These are phyloP conservation scores for Columba livia DNA, from an alignment of 2,113 vertebrate genomes.

Conservation along the genomic window DNA sequence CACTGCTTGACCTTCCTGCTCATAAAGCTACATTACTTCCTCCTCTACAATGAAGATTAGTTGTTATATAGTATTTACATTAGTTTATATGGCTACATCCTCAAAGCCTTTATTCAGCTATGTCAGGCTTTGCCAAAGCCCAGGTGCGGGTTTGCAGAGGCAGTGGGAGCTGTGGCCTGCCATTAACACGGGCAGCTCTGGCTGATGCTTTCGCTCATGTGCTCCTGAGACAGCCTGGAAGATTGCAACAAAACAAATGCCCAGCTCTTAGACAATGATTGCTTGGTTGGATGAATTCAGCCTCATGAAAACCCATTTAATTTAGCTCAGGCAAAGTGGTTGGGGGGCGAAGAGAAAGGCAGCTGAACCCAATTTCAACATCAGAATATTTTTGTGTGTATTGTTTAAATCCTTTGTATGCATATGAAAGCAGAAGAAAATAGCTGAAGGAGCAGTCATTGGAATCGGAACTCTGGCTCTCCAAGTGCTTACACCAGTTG, in stretches of 20 bases:
- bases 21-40: slow-evolving; percentile 55
- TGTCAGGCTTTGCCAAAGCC: neutral
- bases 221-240: neutral
- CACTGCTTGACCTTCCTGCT: slow-evolving; percentile 55
- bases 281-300: neutral
- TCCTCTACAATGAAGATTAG: slow-evolving; percentile 24
- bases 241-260: neutral
- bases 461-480: neutral
- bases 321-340: fast-evolving
- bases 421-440: neutral
- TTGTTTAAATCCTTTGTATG: neutral
- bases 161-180: neutral
- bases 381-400: neutral
- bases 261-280: neutral
- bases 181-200: neutral
- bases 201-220: neutral
- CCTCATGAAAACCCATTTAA: neutral
- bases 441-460: neutral
- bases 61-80: slow-evolving; percentile 48
- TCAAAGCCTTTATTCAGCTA: slow-evolving; percentile 33
- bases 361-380: neutral
- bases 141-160: neutral
- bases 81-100: slow-evolving; percentile 44
- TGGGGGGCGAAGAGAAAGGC: neutral
- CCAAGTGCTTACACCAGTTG: neutral